Conservation (phyloP, 1,140 invertebrate genomes). For the Zaprionus tsacasi region DNA sequence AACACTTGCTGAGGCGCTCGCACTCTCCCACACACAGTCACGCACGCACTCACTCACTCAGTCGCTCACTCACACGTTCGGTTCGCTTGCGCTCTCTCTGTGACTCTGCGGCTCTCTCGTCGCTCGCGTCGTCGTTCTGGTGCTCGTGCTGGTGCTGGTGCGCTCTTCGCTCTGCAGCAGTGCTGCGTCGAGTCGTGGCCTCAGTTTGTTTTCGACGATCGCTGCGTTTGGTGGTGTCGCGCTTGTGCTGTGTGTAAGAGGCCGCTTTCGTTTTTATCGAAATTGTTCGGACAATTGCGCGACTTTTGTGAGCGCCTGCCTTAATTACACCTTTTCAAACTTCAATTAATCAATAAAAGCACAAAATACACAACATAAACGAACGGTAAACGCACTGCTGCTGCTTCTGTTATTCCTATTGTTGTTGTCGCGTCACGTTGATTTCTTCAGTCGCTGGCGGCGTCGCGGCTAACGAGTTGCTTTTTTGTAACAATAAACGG, state of each 20-base stretch:
- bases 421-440: conserved; percentile 5
- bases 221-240: conserved; percentile 56
- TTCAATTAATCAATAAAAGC: conserved; percentile 74
- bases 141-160: conserved; percentile 1
- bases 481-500: conserved; percentile 33
- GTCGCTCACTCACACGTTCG: background rate
- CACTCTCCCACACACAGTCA: conserved; percentile 12
- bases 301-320: conserved; percentile 40
- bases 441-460: background rate
- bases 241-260: conserved; percentile 8
- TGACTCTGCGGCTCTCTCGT: background rate
- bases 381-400: conserved; percentile 29
- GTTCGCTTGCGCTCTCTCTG: conserved; percentile 8
- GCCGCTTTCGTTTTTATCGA: conserved; percentile 1
- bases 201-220: conserved; percentile 66
- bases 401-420: background rate
- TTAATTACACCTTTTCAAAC: conserved; percentile 72
- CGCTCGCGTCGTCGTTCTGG: background rate
- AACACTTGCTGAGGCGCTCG: conserved; percentile 9
- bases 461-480: conserved; percentile 20
- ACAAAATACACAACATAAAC: conserved; percentile 22
- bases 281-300: conserved; percentile 43
- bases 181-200: background rate
- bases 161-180: conserved; percentile 14
- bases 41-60: background rate